Base-by-base conservation (phyloP, 2,888 invertebrate species). In the Hypsopygia costalis region DNA sequence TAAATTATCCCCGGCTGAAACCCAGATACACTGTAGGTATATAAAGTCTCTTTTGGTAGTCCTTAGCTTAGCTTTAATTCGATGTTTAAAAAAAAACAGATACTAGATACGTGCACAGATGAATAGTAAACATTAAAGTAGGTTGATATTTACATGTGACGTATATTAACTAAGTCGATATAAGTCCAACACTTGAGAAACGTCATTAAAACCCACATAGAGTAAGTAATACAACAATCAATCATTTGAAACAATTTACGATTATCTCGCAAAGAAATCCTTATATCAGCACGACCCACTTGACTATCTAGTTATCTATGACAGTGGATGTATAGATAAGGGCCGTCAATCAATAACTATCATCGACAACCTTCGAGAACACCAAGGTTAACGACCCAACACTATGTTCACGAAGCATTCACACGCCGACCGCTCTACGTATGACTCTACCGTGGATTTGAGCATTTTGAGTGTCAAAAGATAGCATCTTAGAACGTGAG, bases 371-470 rank as follows among this genome's bases (percentile, higher is more conserved):
- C 68, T 69, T 67, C 60, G 41, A 40, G 28, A 47, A 44, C 52
- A 42, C 41, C 58, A 64, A 65, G 65, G 65, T 64, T 55, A 58
- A 62, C 53, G 65, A 64, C 59, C 60, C 51, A 21, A 6, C 16
- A 16, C 10, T 11, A 36, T 32, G 25, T 25, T 25, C 34, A 34
- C 27, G 32, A 36, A 10, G 11, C 27, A 10, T 29, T 29, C 34
- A 29, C 36, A 33, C 36, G 37, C 29, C 35, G 30, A 31, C 12
- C 10, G 8, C 2, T 16, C 16, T 3, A 16, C 16, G 4, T 16
- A n/a, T n/a, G 4, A 4, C 16, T 4, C 4, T 25, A 25, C 25
- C 25, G n/a, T 25, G n/a, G 25, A 25, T 7, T 21, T 5, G 21
- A 6, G 21, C 4, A 6, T n/a, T n/a, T n/a, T 16, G 16, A 16